Conservation (phyloP, 2,113 vertebrate species). For the Trichomycterus rosablanca region DNA sequence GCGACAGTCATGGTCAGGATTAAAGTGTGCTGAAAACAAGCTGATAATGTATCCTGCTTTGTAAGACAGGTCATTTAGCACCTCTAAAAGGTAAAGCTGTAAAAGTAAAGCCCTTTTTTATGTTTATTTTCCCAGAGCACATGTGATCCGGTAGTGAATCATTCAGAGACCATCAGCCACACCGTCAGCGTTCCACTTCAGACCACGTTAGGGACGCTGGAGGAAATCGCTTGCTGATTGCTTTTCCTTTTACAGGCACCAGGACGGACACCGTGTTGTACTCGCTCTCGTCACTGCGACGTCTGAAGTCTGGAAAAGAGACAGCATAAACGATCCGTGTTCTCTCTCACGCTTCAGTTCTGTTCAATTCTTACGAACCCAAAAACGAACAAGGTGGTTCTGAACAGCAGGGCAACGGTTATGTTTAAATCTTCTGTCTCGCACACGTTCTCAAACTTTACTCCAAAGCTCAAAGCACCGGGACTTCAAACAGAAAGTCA, state of each 20-base stretch:
- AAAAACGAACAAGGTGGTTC: constrained; percentile 12
- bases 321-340: neutral
- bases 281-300: constrained; percentile 42
- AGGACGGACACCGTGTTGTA: constrained; percentile 50
- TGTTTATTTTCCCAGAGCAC: constrained; percentile 73
- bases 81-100: too few species aligned
- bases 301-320: constrained; percentile 8
- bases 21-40: too few species aligned
- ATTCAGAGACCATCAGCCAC: constrained; percentile 95
- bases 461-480: constrained; percentile 13
- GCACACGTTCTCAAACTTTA: constrained; percentile 1
- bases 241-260: too few species aligned
- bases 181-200: constrained; percentile 90
- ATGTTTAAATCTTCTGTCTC: neutral
- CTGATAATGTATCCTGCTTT: too few species aligned
- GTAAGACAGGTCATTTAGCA: too few species aligned
- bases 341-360: neutral
- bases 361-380: constrained; percentile 25
- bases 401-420: neutral
- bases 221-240: constrained; percentile 98
- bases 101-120: too few species aligned
- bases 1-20: too few species aligned
- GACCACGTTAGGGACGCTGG: constrained; percentile 87
- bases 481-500: constrained; percentile 20
- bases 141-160: constrained; percentile 90